A percentile compares a stretch with the other conserved stretches of the same genome.
phyloP scores from a whole-genome alignment of 1,140 invertebrate species.

The Drosophila fuyamai region DNA sequence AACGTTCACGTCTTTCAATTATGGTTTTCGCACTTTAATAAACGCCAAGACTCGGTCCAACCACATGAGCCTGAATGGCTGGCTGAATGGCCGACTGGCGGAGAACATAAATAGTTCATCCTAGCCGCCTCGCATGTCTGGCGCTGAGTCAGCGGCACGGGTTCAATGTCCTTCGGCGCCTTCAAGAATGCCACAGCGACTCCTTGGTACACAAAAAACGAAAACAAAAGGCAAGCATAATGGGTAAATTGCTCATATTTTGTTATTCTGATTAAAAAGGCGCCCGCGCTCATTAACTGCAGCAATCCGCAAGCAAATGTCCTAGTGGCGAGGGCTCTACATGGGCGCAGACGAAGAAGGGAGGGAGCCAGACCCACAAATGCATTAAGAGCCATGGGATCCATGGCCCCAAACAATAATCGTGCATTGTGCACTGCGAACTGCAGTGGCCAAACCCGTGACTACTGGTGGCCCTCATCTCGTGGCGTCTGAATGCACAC shows the following conservation, averaged over 20 bases:
- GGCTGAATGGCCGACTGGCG: conserved; percentile 26
- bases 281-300: conserved; percentile 55
- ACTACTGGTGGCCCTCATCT: conserved; percentile 34
- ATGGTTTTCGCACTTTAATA: conserved; percentile 55
- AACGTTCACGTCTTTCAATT: conserved; percentile 33
- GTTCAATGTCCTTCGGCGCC: conserved; percentile 58
- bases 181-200: conserved; percentile 43
- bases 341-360: background rate
- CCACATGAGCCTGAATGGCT: conserved; percentile 27
- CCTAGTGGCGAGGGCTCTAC: conserved; percentile 28
- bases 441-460: conserved; percentile 34
- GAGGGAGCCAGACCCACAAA: conserved; percentile 25
- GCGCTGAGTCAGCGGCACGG: conserved; percentile 31
- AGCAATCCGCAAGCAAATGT: conserved; percentile 40
- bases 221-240: conserved; percentile 43
- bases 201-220: conserved; percentile 44
- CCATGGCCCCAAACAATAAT: conserved; percentile 57
- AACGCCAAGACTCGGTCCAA: conserved; percentile 45
- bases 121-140: conserved; percentile 47
- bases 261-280: conserved; percentile 63
- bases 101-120: conserved; percentile 47
- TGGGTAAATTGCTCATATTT: conserved; percentile 63
- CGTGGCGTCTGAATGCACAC: conserved; percentile 26
- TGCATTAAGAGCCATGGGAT: conserved; percentile 45
- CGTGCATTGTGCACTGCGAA: conserved; percentile 47